Evolutionary conservation across 2,113 vertebrate genomes (phyloP).

Genomic region (Cichladusa arquata): DNA sequence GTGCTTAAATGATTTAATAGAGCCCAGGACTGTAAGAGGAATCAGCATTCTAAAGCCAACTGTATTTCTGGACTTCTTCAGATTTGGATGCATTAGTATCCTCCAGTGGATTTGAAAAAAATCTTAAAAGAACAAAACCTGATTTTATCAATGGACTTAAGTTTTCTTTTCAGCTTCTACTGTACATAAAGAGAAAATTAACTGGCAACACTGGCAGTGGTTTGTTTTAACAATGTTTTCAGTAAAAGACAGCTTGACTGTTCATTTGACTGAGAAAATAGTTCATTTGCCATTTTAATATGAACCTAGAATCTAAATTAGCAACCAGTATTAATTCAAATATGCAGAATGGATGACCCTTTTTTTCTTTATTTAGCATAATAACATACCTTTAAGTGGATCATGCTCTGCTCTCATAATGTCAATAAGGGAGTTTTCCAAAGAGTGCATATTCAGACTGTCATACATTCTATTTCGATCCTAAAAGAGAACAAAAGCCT

Average conservation of each 20-base stretch:
- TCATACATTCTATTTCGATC: slow-evolving; percentile 93
- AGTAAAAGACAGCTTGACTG: neutral
- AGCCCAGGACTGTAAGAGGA: neutral
- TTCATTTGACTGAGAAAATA: neutral
- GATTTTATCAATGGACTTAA: neutral
- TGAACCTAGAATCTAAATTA: neutral
- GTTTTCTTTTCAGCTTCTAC: neutral
- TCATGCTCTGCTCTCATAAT: slow-evolving; percentile 99
- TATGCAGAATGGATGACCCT: neutral
- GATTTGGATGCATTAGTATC: neutral
- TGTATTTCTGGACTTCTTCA: neutral
- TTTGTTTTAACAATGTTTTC: neutral
- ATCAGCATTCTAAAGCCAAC: neutral
- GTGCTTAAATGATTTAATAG: neutral
- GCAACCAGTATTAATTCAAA: slow-evolving; percentile 13
- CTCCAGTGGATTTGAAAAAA: neutral
- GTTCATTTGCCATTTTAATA: neutral
- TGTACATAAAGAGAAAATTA: neutral
- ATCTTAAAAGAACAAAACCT: neutral
- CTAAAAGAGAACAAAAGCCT: slow-evolving; percentile 72
- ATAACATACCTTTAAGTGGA: slow-evolving; percentile 91
- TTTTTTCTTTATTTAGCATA: slow-evolving; percentile 44
- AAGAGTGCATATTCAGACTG: slow-evolving; percentile 97
- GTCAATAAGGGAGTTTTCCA: slow-evolving; percentile 98
- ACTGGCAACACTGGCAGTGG: fast-evolving